Evolutionary conservation across 1,140 invertebrate species (phyloP).

Genomic region (Plectrocnemia conspersa): DNA sequence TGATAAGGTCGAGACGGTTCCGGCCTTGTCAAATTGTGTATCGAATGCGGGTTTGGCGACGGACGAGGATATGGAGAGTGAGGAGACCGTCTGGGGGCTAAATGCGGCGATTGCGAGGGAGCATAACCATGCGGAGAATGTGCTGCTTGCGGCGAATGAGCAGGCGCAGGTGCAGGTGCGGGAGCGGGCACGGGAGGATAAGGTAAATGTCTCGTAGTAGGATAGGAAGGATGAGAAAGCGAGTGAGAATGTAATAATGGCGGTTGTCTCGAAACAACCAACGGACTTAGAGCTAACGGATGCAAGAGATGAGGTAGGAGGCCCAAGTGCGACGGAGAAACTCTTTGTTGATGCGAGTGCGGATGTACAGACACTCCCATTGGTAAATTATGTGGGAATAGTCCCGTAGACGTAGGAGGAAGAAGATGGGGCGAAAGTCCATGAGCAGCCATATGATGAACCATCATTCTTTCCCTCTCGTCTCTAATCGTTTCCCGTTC

Average conservation of each 20-base stretch:
- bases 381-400: slow-evolving; percentile 28
- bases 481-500: slow-evolving; percentile 35
- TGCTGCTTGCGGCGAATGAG: slow-evolving; percentile 28
- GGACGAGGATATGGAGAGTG: slow-evolving; percentile 30
- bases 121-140: slow-evolving; percentile 29
- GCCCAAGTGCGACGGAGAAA: slow-evolving; percentile 37
- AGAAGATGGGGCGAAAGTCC: slow-evolving; percentile 26
- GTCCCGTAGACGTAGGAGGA: slow-evolving; percentile 26
- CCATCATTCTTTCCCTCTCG: slow-evolving; percentile 38
- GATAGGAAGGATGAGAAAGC: slow-evolving; percentile 20
- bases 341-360: slow-evolving; percentile 34
- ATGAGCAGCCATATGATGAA: slow-evolving; percentile 23
- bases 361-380: slow-evolving; percentile 31
- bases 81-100: slow-evolving; percentile 25
- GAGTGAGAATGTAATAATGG: slow-evolving; percentile 16
- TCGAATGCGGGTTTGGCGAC: slow-evolving; percentile 29
- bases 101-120: slow-evolving; percentile 30
- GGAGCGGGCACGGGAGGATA: slow-evolving; percentile 22
- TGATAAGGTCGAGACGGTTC: slow-evolving; percentile 20
- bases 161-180: slow-evolving; percentile 23
- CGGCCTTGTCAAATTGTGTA: slow-evolving; percentile 29
- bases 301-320: slow-evolving; percentile 38
- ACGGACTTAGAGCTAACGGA: slow-evolving; percentile 38
- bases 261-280: slow-evolving; percentile 31
- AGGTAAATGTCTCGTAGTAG: slow-evolving; percentile 26